Percentiles rank a stretch among this genome's conserved stretches.
These are phyloP conservation scores for Menidia beryllina DNA, from an alignment of 2,113 vertebrate genomes.

Conservation along the genomic window DNA sequence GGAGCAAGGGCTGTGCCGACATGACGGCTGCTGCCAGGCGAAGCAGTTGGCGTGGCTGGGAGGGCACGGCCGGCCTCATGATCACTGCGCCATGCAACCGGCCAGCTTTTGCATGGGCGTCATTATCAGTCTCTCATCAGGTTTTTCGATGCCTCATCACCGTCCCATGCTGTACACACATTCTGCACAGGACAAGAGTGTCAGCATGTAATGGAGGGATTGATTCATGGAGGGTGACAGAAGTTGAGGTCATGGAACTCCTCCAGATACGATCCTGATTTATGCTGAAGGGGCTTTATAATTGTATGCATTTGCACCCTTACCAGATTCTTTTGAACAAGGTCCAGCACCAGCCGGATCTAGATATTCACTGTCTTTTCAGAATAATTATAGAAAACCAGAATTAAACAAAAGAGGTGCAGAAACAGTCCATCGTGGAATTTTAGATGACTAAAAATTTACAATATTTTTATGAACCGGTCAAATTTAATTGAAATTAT, in stretches of 20 bases:
- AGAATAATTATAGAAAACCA: constrained; percentile 25
- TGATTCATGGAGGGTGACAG: constrained; percentile 78
- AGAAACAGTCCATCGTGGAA: too few species aligned
- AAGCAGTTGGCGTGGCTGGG: constrained; percentile 59
- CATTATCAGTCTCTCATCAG: constrained; percentile 74
- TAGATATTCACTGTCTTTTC: constrained; percentile 14
- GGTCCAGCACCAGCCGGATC: constrained; percentile 12
- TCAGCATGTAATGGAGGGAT: constrained; percentile 73
- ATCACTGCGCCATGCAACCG: constrained; percentile 8
- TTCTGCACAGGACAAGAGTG: constrained; percentile 60
- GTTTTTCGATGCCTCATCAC: constrained; percentile 68
- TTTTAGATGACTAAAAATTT: too few species aligned
- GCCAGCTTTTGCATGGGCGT: constrained; percentile 52
- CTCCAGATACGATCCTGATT: constrained; percentile 72
- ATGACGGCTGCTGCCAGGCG: constrained; percentile 52
- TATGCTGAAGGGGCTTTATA: constrained; percentile 66
- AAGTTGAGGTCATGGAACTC: constrained; percentile 75
- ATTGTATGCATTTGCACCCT: constrained; percentile 48
- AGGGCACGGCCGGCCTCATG: constrained; percentile 32
- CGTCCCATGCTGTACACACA: constrained; percentile 60
- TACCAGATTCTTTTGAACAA: constrained; percentile 33
- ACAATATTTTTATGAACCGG: not conserved
- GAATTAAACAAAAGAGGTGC: constrained; percentile 1
- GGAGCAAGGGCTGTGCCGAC: constrained; percentile 30
- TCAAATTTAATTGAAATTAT: not conserved